A percentile compares a stretch with the other conserved stretches of the same genome.
Evolutionary conservation across 2,797 vertebrate genomes (phyloP).

Genomic region (Sebastes wilsoni): DNA sequence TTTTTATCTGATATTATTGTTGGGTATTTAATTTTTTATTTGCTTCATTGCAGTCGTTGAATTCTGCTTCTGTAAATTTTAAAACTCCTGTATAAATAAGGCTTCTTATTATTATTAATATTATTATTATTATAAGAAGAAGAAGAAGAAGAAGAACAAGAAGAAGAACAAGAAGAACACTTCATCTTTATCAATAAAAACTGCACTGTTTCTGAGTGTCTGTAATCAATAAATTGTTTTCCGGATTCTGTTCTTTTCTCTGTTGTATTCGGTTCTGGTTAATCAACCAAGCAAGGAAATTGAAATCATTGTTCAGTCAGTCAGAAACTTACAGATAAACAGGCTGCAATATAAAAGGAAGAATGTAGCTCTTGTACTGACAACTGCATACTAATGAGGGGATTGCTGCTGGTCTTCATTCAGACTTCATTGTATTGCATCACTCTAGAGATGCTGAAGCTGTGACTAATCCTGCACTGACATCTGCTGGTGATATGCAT

Average conservation of each 20-base stretch:
- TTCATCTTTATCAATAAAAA: not conserved
- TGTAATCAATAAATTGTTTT: not conserved
- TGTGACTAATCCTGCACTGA: conserved; percentile 23
- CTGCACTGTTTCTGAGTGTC: not conserved
- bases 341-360: not conserved
- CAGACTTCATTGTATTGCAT: conserved; percentile 10
- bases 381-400: not conserved
- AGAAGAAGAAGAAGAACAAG: not conserved
- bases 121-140: not conserved
- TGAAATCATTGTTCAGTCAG: not conserved
- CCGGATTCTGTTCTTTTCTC: not conserved
- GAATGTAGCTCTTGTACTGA: not conserved
- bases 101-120: fast-evolving
- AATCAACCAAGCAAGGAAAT: not conserved
- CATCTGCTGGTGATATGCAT: conserved; percentile 10
- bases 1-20: no score
- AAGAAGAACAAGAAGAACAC: not conserved
- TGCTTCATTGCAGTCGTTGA: no score
- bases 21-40: no score
- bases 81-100: not conserved
- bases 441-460: not conserved
- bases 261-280: not conserved
- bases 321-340: not conserved
- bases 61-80: no score
- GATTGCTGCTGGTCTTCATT: not conserved